These are phyloP conservation scores for Philypnodon macrostomus DNA, from an alignment of 2,797 vertebrate genomes.

Conservation along the genomic window DNA sequence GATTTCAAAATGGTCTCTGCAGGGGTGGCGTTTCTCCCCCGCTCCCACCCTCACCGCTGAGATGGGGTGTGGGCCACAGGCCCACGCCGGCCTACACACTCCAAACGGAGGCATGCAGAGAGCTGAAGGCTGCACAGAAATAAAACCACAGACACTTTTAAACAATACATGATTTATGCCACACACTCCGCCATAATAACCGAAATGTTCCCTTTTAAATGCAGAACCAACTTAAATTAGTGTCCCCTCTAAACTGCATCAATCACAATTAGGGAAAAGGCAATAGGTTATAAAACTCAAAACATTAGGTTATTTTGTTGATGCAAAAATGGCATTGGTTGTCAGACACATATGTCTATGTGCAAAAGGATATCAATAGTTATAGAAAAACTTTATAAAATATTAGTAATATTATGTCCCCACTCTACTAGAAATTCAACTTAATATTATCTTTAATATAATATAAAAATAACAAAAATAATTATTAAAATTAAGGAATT, in stretches of 20 bases:
- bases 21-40: constrained; percentile 75
- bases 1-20: constrained; percentile 81
- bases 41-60: constrained; percentile 73
- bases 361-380: too few species aligned
- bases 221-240: constrained; percentile 44
- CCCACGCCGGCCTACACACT: constrained; percentile 71
- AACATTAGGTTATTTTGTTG: too few species aligned
- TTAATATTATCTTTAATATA: too few species aligned
- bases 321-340: too few species aligned
- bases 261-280: constrained; percentile 46
- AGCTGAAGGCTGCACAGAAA: constrained; percentile 60
- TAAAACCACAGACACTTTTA: constrained; percentile 62
- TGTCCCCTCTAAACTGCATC: constrained; percentile 40
- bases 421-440: too few species aligned
- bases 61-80: constrained; percentile 73
- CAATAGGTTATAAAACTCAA: constrained; percentile 1
- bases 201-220: constrained; percentile 57
- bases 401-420: too few species aligned
- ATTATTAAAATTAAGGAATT: constrained; percentile 3
- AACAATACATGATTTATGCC: constrained; percentile 62
- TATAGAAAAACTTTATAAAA: too few species aligned
- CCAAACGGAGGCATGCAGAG: constrained; percentile 73
- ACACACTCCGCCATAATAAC: constrained; percentile 49
- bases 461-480: too few species aligned
- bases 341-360: too few species aligned